Evolutionary conservation across 2,797 vertebrate species (phyloP), one percentile per base, ranked within the genome.

Genomic region (Arnoldichthys spilopterus): DNA sequence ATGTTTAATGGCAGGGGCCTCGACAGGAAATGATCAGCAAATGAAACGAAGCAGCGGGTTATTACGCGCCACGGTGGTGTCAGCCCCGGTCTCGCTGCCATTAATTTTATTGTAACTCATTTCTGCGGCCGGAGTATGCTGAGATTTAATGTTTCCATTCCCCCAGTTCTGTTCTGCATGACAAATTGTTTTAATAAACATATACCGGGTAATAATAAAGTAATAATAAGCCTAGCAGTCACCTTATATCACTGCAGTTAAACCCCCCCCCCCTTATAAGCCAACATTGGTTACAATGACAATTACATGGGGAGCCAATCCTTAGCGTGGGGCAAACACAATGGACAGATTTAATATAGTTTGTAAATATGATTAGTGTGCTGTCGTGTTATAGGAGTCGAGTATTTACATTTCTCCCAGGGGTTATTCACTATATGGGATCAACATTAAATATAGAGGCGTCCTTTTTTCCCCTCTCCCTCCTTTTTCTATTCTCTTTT

Each of bases 121-220:
- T 97, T 97, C 94, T 96, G 94, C 91, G 93, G 95, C 95, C 95
- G 95, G 95, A 96, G 93, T 96, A 95, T 90, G 92, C 93, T 92
- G 93, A 94, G 93, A 98, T 98, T 98, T 98, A 99, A 97, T 97
- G 97, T 94, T 96, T 96, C 95, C 96, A 93, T 97, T 96, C 95
- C 94, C 93, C 94, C 92, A 94, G 94, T 96, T 95, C 97, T 96
- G 96, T 96, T 98, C 97, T 98, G 97, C 96, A 98, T 98, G 97
- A 99, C 96, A 98, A 98, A 99, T 99, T 97, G 97, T 98, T 99
- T 99, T 99, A 99, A 99, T 99, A 99, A 99, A 99, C 97, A 99
- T 98, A 99, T 98, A 98, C 94, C 91, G 96, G 95, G 94, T 98
- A 96, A 98, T 99, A 98, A 99, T 98, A 98, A 96, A 97, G 97